Percentiles rank a stretch among this genome's conserved stretches.
Evolutionary conservation across 1,140 invertebrate genomes (phyloP).

Genomic region (Polyergus mexicanus): DNA sequence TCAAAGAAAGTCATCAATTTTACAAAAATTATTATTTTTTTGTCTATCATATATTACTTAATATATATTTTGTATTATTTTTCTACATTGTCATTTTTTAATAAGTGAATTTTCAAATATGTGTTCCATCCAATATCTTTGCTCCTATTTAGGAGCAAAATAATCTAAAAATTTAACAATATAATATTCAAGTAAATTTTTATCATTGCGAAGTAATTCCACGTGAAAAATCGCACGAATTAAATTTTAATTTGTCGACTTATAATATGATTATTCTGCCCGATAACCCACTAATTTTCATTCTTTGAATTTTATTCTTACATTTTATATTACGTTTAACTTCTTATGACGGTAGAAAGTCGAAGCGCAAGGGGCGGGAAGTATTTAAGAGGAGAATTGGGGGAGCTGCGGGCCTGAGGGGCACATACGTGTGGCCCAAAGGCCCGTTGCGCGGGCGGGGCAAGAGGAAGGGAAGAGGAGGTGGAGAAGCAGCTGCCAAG

Average conservation of each 20-base stretch:
- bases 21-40: background rate
- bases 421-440: conserved; percentile 30
- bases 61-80: background rate
- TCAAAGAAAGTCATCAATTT: background rate
- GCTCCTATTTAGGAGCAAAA: background rate
- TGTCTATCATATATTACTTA: background rate
- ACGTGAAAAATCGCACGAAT: background rate
- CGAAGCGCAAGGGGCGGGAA: conserved; percentile 19
- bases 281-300: background rate
- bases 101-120: background rate
- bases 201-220: background rate
- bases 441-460: conserved; percentile 26
- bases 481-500: conserved; percentile 82
- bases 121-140: background rate
- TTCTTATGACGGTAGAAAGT: conserved; percentile 18
- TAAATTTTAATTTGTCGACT: conserved; percentile 11
- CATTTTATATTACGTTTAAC: conserved; percentile 20
- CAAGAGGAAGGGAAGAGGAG: conserved; percentile 67
- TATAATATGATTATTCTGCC: background rate
- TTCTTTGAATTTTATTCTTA: background rate
- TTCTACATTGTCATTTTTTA: background rate
- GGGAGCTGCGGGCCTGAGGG: background rate
- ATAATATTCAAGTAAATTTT: too few relatives aligned
- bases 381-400: conserved; percentile 39
- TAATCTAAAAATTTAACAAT: conserved; percentile 5